Conservation (phyloP, 1,140 invertebrate species). For the Hypothenemus hampei region DNA sequence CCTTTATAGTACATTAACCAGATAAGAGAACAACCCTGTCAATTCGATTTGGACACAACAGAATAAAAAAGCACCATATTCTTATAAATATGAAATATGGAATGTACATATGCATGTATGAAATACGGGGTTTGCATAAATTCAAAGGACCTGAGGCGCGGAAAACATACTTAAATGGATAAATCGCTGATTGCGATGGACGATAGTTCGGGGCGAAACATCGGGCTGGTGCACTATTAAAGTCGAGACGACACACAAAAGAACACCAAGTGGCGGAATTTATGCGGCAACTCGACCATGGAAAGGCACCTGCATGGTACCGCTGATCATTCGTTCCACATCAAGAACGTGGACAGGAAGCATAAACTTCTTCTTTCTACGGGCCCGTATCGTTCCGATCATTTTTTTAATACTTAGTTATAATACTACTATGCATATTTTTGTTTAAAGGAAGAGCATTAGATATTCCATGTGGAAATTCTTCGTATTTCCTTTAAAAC, state of each 20-base stretch:
- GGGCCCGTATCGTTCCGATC: no score
- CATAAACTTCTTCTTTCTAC: no score
- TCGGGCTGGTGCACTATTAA: slow-evolving; percentile 20
- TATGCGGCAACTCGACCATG: slow-evolving; percentile 18
- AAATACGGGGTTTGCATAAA: slow-evolving; percentile 12
- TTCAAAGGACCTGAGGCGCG: slow-evolving; percentile 5
- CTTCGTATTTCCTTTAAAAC: no score
- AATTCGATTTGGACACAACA: no score
- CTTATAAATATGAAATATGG: slow-evolving; percentile 7
- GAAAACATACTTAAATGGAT: slow-evolving; percentile 16
- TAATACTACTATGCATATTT: no score
- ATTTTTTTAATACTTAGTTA: no score
- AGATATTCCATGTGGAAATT: no score
- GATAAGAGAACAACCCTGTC: not conserved
- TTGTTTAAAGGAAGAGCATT: no score
- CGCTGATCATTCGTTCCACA: slow-evolving; percentile 9
- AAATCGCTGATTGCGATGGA: slow-evolving; percentile 7
- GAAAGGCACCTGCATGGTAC: slow-evolving; percentile 15
- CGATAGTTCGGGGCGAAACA: slow-evolving; percentile 6
- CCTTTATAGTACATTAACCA: not conserved
- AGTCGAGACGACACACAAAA: slow-evolving; percentile 16
- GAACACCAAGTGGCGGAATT: slow-evolving; percentile 18
- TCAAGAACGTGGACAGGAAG: slow-evolving; percentile 4
- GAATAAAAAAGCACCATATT: no score
- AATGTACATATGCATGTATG: no score